Evolutionary conservation across 1,140 invertebrate genomes (phyloP), one percentile per base, ranked within the genome.

Genomic region (Philotrypesis tridentata): DNA sequence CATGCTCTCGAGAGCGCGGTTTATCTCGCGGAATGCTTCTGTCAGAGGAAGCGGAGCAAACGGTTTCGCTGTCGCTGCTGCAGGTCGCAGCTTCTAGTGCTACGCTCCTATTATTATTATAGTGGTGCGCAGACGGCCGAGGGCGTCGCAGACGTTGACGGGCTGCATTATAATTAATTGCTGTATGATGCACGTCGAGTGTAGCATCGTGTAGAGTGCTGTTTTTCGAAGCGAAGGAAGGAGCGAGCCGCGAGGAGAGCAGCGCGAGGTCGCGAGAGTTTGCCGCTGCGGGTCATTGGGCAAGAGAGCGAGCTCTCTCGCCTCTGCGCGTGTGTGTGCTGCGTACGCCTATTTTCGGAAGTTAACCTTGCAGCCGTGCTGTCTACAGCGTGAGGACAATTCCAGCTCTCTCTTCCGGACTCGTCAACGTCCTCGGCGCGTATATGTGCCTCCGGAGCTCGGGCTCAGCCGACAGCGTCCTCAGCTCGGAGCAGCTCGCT

Each of bases 301-400:
- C 48, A 55, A 55, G 21, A n/a, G 48, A 37, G 33, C 33, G 48
- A 37, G 33, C 33, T 37, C 48, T 55, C 48, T 6, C 3, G 33
- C 3, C 12, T 14, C 12, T 43, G 40, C 0, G 40, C 11, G 12
- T 8, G 40, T 14, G 12, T n/a, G 48, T 55, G 21, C 14, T 37
- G 23, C 11, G 8, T 33, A 75, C 27, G 31, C n/a, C 76, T 80
- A 80, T 80, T 80, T 83, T 80, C 77, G 78, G 77, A 83, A 80
- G 65, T 83, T 83, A 83, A 83, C 78, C 82, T 83, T 83, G 82
- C 9, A 17, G 17, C 61, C n/a, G 61, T 23, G 12, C 60, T 60
- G 55, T 11, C 4, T 21, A 23, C 72, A 60, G n/a, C 63, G 17
- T 17, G 67, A 12, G 9, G 14, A 29, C 7, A 14, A 1, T 27